Percentiles rank a stretch among this genome's conserved stretches.
Conservation (phyloP, 2,797 vertebrate species). For the Poeciliopsis paucimaculata region DNA sequence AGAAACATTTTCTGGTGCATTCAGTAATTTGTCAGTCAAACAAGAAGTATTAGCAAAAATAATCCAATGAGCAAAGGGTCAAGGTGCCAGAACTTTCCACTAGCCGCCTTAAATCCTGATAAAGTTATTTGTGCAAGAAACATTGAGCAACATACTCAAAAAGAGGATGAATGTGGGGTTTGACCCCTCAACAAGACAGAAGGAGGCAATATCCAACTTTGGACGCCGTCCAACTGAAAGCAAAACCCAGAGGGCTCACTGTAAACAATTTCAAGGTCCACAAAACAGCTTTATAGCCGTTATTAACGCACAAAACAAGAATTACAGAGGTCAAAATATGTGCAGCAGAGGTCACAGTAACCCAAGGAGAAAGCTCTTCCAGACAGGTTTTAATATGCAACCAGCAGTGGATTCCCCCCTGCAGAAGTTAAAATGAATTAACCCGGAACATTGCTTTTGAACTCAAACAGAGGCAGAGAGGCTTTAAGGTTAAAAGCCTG, state of each 20-base stretch:
- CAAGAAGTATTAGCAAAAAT: not conserved
- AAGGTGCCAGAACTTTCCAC: not conserved
- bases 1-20: constrained; percentile 2
- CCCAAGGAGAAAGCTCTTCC: not conserved
- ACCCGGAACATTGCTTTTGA: not conserved
- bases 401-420: not conserved
- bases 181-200: not conserved
- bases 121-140: not conserved
- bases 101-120: not conserved
- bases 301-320: constrained; percentile 1
- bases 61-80: not conserved
- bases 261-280: constrained; percentile 23
- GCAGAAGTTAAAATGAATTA: not conserved
- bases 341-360: not conserved
- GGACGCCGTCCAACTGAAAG: not conserved
- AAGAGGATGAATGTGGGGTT: not conserved
- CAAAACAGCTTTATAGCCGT: not conserved
- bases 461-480: not conserved
- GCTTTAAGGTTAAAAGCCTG: not conserved
- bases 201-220: not conserved
- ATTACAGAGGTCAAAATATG: constrained; percentile 1
- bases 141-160: not conserved
- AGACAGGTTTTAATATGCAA: constrained; percentile 4
- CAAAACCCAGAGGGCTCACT: constrained; percentile 1
- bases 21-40: constrained; percentile 22